phyloP scores from a whole-genome alignment of 2,113 vertebrate species.

The Gavia stellata region DNA sequence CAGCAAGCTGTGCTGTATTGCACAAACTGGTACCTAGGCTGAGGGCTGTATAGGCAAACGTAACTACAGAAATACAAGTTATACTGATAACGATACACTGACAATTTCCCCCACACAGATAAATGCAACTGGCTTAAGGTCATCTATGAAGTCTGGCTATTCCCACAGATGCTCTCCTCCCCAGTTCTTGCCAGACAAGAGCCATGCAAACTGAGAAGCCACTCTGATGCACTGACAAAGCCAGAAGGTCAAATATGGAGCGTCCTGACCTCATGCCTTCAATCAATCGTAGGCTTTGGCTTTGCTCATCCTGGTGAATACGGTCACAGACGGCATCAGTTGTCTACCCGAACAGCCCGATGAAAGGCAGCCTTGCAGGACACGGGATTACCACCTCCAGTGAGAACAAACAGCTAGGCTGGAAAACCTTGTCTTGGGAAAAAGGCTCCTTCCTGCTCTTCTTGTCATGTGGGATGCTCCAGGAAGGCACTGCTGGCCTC shows the following conservation, averaged over 20 bases:
- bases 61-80: not conserved
- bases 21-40: too few relatives aligned
- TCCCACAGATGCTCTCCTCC: not conserved
- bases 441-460: not conserved
- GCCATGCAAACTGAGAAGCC: not conserved
- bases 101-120: not conserved
- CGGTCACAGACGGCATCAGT: fast-evolving
- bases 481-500: not conserved
- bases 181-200: not conserved
- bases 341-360: not conserved
- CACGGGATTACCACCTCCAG: not conserved
- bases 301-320: not conserved
- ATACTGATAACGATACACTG: fast-evolving
- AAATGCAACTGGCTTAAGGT: not conserved
- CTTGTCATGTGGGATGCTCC: not conserved
- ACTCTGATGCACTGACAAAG: not conserved
- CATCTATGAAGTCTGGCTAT: not conserved
- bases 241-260: not conserved
- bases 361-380: not conserved
- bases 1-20: not conserved
- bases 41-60: fast-evolving
- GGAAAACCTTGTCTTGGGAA: not conserved
- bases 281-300: not conserved
- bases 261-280: not conserved
- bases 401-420: not conserved